These are phyloP conservation scores for Teleogryllus oceanicus DNA, from an alignment of 2,888 invertebrate genomes.

Conservation along the genomic window DNA sequence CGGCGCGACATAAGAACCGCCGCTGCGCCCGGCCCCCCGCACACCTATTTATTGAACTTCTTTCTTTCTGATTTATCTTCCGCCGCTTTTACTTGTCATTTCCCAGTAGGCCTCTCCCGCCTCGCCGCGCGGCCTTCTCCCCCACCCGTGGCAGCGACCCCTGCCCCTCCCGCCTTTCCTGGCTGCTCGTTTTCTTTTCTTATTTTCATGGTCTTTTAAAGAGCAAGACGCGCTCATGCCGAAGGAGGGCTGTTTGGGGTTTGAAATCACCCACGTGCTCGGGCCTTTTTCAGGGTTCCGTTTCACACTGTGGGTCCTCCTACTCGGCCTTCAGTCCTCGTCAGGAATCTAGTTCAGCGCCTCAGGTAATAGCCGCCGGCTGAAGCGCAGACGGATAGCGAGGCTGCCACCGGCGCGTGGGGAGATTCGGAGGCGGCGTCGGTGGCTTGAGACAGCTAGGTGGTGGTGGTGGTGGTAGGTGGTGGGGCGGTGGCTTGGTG, in stretches of 20 bases:
- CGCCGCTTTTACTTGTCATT: background rate
- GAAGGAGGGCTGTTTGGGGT: slow-evolving; percentile 18
- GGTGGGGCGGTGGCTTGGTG: no score
- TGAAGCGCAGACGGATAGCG: no score
- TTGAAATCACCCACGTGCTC: slow-evolving; percentile 6
- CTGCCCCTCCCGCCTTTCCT: background rate
- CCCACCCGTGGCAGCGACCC: background rate
- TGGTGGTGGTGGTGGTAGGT: no score
- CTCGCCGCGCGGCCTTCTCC: background rate
- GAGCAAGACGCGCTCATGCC: slow-evolving; percentile 18
- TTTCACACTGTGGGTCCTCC: background rate
- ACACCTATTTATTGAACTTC: slow-evolving; percentile 11
- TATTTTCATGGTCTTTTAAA: slow-evolving; percentile 18
- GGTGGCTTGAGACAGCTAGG: no score
- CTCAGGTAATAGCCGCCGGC: background rate
- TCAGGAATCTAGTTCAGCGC: background rate
- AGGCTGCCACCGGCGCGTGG: no score
- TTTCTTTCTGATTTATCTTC: background rate
- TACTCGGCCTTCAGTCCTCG: background rate
- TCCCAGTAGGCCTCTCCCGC: background rate
- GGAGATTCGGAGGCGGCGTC: no score
- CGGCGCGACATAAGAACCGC: no score
- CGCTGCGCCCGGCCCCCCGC: background rate
- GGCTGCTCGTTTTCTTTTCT: background rate
- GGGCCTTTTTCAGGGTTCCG: background rate